Conservation (phyloP, 2,888 invertebrate species). For the Drosophila sordidula region DNA sequence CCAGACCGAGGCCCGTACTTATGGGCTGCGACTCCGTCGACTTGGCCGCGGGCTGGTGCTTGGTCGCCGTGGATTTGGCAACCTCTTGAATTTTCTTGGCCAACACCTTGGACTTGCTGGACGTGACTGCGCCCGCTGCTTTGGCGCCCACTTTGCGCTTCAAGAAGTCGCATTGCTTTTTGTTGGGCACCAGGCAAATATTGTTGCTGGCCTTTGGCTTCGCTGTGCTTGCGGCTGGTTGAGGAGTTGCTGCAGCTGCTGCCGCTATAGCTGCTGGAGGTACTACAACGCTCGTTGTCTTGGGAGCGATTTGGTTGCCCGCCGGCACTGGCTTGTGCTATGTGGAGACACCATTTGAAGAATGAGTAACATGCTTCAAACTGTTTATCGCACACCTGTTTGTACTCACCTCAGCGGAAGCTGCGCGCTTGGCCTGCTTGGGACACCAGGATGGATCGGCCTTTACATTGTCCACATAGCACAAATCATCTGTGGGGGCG, state of each 20-base stretch:
- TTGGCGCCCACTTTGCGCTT: slow-evolving; percentile 80
- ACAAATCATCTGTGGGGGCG: slow-evolving; percentile 48
- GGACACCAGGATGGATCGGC: slow-evolving; percentile 84
- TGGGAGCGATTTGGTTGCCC: slow-evolving; percentile 13
- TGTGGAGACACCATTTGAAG: slow-evolving; percentile 40
- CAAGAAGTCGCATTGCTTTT: slow-evolving; percentile 79
- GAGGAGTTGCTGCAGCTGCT: slow-evolving; percentile 4
- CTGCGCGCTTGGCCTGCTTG: slow-evolving; percentile 45
- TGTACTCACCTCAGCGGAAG: slow-evolving; percentile 73
- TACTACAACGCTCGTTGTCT: slow-evolving; percentile 10
- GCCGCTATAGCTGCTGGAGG: not conserved
- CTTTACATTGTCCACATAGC: slow-evolving; percentile 80
- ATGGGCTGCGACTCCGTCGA: not conserved
- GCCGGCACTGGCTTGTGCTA: slow-evolving; percentile 58
- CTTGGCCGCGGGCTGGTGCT: slow-evolving; percentile 19
- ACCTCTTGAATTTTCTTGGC: slow-evolving; percentile 51
- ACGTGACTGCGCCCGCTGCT: slow-evolving; percentile 19
- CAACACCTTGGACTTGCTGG: slow-evolving; percentile 28
- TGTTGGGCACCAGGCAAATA: slow-evolving; percentile 81
- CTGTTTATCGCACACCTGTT: slow-evolving; percentile 5
- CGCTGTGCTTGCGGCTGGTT: slow-evolving; percentile 12
- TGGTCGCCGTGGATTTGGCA: slow-evolving; percentile 20
- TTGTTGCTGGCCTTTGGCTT: slow-evolving; percentile 66
- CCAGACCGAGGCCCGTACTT: slow-evolving; percentile 61
- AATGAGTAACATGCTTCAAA: slow-evolving; percentile 37